phyloP scores from a whole-genome alignment of 2,888 invertebrate species.

The Epistrophe grossulariae region DNA sequence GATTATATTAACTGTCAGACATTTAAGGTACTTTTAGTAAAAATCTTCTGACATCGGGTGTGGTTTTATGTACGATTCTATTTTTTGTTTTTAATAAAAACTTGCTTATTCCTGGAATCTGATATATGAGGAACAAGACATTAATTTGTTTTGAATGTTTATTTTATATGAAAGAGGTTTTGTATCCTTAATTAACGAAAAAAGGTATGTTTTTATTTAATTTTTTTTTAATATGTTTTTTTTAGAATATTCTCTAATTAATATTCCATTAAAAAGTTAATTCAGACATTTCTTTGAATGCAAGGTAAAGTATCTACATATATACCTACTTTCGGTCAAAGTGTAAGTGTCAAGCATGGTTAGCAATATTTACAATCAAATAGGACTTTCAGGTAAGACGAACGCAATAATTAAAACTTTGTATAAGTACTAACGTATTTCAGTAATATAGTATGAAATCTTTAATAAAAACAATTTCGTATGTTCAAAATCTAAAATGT shows the following conservation, averaged over 20 bases:
- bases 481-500: too few relatives aligned
- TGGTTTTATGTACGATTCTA: neutral
- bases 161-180: slow-evolving; percentile 34
- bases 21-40: slow-evolving; percentile 55
- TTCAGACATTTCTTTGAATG: slow-evolving; percentile 27
- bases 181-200: slow-evolving; percentile 58
- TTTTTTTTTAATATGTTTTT: neutral
- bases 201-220: slow-evolving; percentile 23
- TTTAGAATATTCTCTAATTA: slow-evolving; percentile 54
- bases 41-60: slow-evolving; percentile 18
- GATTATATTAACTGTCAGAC: slow-evolving; percentile 64
- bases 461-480: too few relatives aligned
- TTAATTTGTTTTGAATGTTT: slow-evolving; percentile 46
- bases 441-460: too few relatives aligned
- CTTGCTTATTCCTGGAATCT: slow-evolving; percentile 21
- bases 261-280: slow-evolving; percentile 74
- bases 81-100: slow-evolving; percentile 18
- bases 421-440: too few relatives aligned
- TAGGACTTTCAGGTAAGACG: neutral
- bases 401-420: too few relatives aligned
- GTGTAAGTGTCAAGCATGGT: neutral
- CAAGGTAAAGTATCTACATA: neutral
- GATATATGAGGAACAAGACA: slow-evolving; percentile 16
- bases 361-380: neutral
- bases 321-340: neutral